Percentiles rank a stretch among this genome's conserved stretches.
These are phyloP conservation scores for Peucedramus taeniatus DNA, from an alignment of 2,113 vertebrate genomes.

Conservation along the genomic window DNA sequence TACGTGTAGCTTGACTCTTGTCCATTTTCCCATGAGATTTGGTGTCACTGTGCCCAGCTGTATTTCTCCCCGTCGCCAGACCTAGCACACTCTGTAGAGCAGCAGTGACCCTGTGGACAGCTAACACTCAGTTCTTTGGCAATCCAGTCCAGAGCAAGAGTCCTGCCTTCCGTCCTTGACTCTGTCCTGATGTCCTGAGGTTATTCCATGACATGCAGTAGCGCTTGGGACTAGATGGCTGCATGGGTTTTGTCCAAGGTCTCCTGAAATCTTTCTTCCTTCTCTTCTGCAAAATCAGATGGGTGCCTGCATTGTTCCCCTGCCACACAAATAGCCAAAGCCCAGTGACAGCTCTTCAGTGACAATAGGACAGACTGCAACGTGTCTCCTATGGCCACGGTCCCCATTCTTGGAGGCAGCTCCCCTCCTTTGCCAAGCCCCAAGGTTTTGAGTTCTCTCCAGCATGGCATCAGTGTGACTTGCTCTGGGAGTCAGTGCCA, in stretches of 20 bases:
- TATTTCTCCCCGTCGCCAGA: not conserved
- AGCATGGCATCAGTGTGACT: not conserved
- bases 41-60: not conserved
- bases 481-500: not conserved
- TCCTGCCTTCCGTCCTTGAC: not conserved
- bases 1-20: accelerated
- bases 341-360: not conserved
- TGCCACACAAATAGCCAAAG: not conserved
- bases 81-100: not conserved
- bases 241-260: not conserved
- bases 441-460: not conserved
- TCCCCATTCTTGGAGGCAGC: not conserved
- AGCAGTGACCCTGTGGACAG: not conserved
- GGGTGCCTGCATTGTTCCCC: not conserved
- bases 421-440: not conserved
- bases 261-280: not conserved
- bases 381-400: accelerated
- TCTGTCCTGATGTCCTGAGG: not conserved
- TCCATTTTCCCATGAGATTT: not conserved
- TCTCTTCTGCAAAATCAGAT: not conserved
- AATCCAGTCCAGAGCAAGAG: not conserved
- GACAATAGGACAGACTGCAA: not conserved
- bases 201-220: not conserved
- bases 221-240: not conserved
- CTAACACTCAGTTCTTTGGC: not conserved